A percentile compares a stretch with the other conserved stretches of the same genome.
Evolutionary conservation across 2,888 invertebrate species (phyloP).

Genomic region (Dastarcus helophoroides): DNA sequence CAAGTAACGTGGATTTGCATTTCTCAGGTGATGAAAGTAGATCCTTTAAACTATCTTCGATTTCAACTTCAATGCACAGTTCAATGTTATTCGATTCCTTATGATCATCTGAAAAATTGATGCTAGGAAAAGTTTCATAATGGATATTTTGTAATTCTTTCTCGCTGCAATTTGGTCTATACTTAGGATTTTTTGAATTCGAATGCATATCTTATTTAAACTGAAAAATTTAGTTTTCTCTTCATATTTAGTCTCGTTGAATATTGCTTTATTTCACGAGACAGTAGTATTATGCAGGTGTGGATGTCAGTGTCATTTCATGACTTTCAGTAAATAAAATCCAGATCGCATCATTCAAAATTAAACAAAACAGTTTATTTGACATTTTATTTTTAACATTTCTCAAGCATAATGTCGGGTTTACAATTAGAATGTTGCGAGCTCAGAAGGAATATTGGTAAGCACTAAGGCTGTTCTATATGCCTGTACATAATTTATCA

Average conservation of each 20-base stretch:
- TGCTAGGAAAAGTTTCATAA: constrained; percentile 2
- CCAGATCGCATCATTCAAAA: constrained; percentile 7
- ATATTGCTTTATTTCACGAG: constrained; percentile 7
- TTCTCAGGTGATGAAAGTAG: constrained; percentile 25
- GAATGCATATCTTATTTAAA: constrained; percentile 13
- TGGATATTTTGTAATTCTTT: constrained; percentile 8
- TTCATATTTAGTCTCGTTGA: constrained; percentile 11
- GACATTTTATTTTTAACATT: constrained; percentile 11
- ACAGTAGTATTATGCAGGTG: constrained; percentile 4
- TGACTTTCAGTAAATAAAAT: constrained; percentile 5
- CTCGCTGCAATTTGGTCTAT: constrained; percentile 7
- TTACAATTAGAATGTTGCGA: constrained; percentile 10
- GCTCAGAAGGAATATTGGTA: constrained; percentile 6
- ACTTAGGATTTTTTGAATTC: constrained; percentile 11
- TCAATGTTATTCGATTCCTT: constrained; percentile 13
- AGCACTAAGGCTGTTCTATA: background rate
- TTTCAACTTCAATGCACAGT: constrained; percentile 30
- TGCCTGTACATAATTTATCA: background rate
- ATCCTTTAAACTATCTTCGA: constrained; percentile 27
- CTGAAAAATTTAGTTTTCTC: constrained; percentile 12
- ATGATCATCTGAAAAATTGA: background rate
- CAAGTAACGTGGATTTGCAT: constrained; percentile 25
- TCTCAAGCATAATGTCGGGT: constrained; percentile 10
- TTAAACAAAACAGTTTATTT: constrained; percentile 5
- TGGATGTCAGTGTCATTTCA: constrained; percentile 11